Percentiles rank a stretch among this genome's conserved stretches.
phyloP scores from a whole-genome alignment of 2,888 invertebrate genomes.

The Yponomeuta evonymella region DNA sequence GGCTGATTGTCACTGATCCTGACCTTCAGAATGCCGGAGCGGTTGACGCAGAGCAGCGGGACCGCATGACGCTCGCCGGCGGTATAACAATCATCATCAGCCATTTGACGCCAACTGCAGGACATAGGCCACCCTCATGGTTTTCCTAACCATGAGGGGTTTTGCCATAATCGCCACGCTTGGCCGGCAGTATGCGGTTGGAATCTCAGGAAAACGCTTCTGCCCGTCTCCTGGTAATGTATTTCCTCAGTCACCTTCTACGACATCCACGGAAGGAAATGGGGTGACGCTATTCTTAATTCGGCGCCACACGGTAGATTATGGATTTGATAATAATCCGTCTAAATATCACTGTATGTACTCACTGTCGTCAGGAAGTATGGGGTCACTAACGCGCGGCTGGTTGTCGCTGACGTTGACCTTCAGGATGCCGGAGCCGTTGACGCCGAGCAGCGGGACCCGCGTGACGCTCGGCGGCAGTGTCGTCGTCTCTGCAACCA shows the following conservation, averaged over 20 bases:
- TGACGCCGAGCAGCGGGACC: slow-evolving; percentile 58
- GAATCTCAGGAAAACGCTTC: too few species aligned
- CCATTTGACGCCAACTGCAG: too few species aligned
- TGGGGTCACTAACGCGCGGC: slow-evolving; percentile 60
- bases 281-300: too few species aligned
- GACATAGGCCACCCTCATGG: too few species aligned
- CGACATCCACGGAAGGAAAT: too few species aligned
- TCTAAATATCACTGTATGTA: slow-evolving; percentile 20
- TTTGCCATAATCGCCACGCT: too few species aligned
- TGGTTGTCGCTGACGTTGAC: slow-evolving; percentile 36
- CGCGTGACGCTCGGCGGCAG: slow-evolving; percentile 38
- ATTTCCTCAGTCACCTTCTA: too few species aligned
- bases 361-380: slow-evolving; percentile 56
- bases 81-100: not conserved
- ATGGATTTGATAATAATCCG: too few species aligned
- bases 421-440: slow-evolving; percentile 62
- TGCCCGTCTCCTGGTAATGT: too few species aligned
- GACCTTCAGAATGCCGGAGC: slow-evolving; percentile 31
- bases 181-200: too few species aligned
- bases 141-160: too few species aligned
- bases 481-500: slow-evolving; percentile 17
- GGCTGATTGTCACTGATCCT: slow-evolving; percentile 40
- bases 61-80: slow-evolving; percentile 38
- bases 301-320: too few species aligned
- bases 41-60: slow-evolving; percentile 66